Base-by-base conservation (phyloP, 1,140 invertebrate genomes). In the Callitettix versicolor region DNA sequence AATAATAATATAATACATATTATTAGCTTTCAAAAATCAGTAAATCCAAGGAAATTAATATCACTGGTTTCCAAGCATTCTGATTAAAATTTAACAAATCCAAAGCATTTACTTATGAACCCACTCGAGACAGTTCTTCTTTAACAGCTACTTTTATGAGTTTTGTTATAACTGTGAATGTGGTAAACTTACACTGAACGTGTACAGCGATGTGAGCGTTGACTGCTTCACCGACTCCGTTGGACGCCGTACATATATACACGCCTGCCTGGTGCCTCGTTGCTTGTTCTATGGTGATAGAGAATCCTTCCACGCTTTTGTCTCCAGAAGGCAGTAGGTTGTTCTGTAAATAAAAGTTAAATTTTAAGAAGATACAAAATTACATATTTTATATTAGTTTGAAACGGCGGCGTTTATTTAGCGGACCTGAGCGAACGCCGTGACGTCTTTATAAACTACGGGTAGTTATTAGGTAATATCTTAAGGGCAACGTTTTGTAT, bases 191-290 rank as follows among this genome's bases (percentile, higher is more conserved):
- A 78, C 76, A 78, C 53, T 76, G 62, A 36, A 81, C 79, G 61
- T 79, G 73, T n/a, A 81, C 67, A 34, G 73, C 69, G 55, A 80
- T 76, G 63, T 76, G 72, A 57, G 72, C 71, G 48, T 72, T 73
- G 40, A 75, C 77, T 53, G 78, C 71, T 60, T 76, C 72, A 21
- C 79, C 79, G 21, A 82, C 78, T 20, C 76, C 76, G 65, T 81
- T 81, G 64, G 73, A 76, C 24, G 79, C 80, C 5, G 75, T 77
- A 62, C 80, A 82, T 58, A 76, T 70, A 65, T 81, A 82, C 44
- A 74, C 67, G 14, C 80, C 80, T 21, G 77, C 79, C 58, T 80
- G 77, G 63, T 79, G 77, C 46, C 79, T 59, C 40, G 65, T 68
- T 0, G 68, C 68, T 1, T 65, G 59, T 48, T 67, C 64, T 9